Evolutionary conservation across 2,888 invertebrate genomes (phyloP).

Genomic region (Drosophila phalerata): DNA sequence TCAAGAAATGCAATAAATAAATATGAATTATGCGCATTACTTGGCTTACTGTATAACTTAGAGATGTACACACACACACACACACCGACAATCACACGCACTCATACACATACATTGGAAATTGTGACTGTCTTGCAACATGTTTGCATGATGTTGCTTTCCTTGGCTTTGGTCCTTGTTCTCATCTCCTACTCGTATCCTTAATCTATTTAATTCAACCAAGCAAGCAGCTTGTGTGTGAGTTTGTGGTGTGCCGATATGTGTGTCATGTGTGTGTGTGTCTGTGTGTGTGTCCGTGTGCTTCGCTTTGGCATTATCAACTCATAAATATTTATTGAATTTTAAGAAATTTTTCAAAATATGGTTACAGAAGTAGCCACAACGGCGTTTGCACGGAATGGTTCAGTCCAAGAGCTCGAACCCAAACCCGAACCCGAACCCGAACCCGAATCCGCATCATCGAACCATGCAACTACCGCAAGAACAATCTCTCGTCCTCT

Average conservation of each 20-base stretch:
- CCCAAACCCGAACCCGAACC: background rate
- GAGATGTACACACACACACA: constrained; percentile 27
- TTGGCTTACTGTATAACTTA: constrained; percentile 43
- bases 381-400: constrained; percentile 7
- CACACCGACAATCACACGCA: constrained; percentile 13
- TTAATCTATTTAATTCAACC: constrained; percentile 79
- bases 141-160: constrained; percentile 37
- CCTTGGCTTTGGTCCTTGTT: constrained; percentile 10
- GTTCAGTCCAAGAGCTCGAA: constrained; percentile 13
- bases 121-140: constrained; percentile 24
- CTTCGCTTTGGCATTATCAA: constrained; percentile 75
- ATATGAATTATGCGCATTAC: constrained; percentile 74
- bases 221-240: constrained; percentile 54
- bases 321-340: constrained; percentile 85
- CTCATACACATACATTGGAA: constrained; percentile 1
- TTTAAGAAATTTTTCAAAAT: constrained; percentile 82
- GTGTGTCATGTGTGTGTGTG: constrained; percentile 30
- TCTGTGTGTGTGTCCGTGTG: constrained; percentile 22
- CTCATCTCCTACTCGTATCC: constrained; percentile 49
- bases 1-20: constrained; percentile 57
- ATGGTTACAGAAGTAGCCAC: constrained; percentile 55
- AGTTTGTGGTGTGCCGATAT: constrained; percentile 29
- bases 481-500: background rate
- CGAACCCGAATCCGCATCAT: background rate
- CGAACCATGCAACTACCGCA: background rate